These are phyloP conservation scores for Chlorospingus flavigularis DNA, from an alignment of 2,797 vertebrate species.

Conservation along the genomic window DNA sequence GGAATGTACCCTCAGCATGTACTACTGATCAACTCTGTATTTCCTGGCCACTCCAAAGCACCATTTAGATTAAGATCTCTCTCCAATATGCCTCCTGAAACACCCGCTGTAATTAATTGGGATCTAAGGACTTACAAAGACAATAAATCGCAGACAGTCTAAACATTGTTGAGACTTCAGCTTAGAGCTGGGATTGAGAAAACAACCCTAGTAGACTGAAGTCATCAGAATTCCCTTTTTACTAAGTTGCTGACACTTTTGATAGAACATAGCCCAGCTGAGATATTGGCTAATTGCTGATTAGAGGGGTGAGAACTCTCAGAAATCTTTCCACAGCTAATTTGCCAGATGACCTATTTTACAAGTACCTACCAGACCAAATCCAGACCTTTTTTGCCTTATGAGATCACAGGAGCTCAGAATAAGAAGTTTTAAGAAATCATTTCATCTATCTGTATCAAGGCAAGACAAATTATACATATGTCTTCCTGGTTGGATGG, in stretches of 20 bases:
- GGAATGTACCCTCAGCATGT: neutral
- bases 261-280: neutral
- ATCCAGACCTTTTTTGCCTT: neutral
- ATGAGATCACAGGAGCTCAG: neutral
- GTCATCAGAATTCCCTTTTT: neutral
- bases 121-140: neutral
- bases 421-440: neutral
- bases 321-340: neutral
- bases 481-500: neutral
- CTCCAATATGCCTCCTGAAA: neutral
- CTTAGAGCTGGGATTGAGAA: neutral
- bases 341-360: neutral
- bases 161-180: neutral
- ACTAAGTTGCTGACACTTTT: neutral
- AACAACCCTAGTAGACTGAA: neutral
- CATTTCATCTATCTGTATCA: neutral
- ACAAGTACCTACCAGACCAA: neutral
- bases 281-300: neutral
- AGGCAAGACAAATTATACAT: neutral
- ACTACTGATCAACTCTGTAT: neutral
- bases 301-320: neutral
- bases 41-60: neutral
- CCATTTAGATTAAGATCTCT: neutral
- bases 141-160: neutral
- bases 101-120: neutral